Evolutionary conservation across 2,888 invertebrate species (phyloP), one percentile per base, ranked within the genome.

Genomic region (Gastrophysa polygoni): DNA sequence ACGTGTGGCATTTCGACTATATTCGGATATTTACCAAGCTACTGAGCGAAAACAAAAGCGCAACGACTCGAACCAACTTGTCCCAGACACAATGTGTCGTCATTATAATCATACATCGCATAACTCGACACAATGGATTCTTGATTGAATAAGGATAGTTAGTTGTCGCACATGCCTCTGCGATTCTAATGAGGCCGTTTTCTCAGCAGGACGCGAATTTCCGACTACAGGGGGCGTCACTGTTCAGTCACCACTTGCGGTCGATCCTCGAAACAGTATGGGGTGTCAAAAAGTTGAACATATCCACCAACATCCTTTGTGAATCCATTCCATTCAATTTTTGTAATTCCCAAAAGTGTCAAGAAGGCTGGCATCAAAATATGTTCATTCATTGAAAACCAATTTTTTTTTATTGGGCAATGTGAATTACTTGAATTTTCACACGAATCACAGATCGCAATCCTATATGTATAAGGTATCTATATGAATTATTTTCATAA

Each of bases 91-190:
- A 69, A 67, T 69, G 65, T 68, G 38, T 38, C 38, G 38, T 38
- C 38, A 38, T 63, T 67, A 72, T 71, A 68, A 72, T 67, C 67
- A 65, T 61, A 59, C 59, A 44, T 58, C 58, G 57, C 61, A 57
- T 57, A 52, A 47, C 66, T n/a, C 54, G 57, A 61, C 64, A 74
- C 74, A 75, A 75, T 73, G 66, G 61, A 49, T 64, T 64, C 70
- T 68, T 75, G 75, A 75, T 75, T 75, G 75, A 75, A 75, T 75
- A 73, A 73, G 71, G 72, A 73, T 75, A 71, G 74, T 74, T 74
- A 74, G 69, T 62, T 57, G 66, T 57, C 59, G 59, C 60, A 72
- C 70, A 67, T 57, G 69, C 68, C 66, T 59, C 62, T 67, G 67
- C 70, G 68, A 68, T 66, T 68, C 71, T 74, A 74, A 74, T 73